Evolutionary conservation across 2,888 invertebrate genomes (phyloP).

Genomic region (Drosophila longiperda): DNA sequence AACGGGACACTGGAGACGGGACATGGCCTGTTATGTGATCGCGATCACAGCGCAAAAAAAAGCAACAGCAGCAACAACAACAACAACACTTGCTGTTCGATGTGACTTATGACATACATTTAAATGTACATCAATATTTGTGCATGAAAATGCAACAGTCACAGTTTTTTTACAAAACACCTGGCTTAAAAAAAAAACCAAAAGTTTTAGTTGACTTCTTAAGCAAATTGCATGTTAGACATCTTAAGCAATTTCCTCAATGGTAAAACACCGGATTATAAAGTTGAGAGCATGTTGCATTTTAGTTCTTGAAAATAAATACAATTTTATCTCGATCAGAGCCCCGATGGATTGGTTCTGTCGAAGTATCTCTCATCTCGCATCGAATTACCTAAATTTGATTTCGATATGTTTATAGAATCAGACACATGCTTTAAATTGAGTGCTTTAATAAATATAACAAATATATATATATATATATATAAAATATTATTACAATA

Average conservation of each 20-base stretch:
- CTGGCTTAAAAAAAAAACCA: neutral
- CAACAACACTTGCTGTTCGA: neutral
- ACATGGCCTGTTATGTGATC: constrained; percentile 40
- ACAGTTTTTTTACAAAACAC: neutral
- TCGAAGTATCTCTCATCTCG: neutral
- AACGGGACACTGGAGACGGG: constrained; percentile 4
- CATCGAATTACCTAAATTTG: neutral
- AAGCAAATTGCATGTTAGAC: neutral
- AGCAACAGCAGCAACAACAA: constrained; percentile 1
- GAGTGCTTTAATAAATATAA: constrained; percentile 48
- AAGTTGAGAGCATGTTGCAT: neutral
- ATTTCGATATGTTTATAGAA: neutral
- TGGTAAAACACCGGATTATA: neutral
- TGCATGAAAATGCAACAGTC: neutral
- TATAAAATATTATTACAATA: constrained; percentile 2
- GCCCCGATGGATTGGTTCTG: neutral
- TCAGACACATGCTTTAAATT: neutral
- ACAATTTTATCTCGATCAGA: neutral
- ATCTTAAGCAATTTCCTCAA: neutral
- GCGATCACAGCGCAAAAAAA: neutral
- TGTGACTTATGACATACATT: neutral
- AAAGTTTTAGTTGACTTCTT: neutral
- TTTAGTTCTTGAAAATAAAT: neutral
- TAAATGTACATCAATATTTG: neutral
- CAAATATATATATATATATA: constrained; percentile 14